Base-by-base conservation (phyloP, 2,888 invertebrate genomes). In the Diachrysia chrysitis region DNA sequence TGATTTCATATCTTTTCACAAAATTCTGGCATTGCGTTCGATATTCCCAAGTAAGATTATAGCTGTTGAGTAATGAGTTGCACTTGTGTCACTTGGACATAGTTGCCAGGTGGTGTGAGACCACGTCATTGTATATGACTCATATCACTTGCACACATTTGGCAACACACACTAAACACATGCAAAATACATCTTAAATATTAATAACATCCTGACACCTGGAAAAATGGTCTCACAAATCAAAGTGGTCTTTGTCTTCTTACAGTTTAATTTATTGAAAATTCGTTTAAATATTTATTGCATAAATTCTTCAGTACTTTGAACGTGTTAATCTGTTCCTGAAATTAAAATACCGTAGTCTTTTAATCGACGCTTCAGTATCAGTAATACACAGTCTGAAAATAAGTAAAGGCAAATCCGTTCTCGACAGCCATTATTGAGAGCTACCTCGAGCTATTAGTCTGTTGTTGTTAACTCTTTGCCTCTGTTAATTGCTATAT, bases 401-500 rank as follows among this genome's bases (percentile, higher is more conserved):
- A 80, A 75, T 64, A 80, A 68, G 74, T 71, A 66, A 76, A 72
- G 48, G 58, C 70, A 76, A 71, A 79, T 76, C 71, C 70, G 69
- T 71, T 73, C 68, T 63, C 61, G 60, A 66, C 71, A 69, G 69
- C 69, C 69, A 73, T 81, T 83, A 83, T 80, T 79, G 73, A 81
- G 79, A 80, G 76, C 63, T 71, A 76, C 71, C 79, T 73, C 68
- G 66, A 73, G 76, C 82, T 81, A 84, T 85, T 84, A 84, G 74
- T 81, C 77, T 73, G 83, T 85, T 86, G 83, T 86, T 84, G 83
- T 86, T 87, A 88, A 87, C 88, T 90, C 88, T 87, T 91, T 88
- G 85, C 85, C 81, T 85, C 89, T 70, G 58, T 75, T 93, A 94
- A 94, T 93, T 93, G 91, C 90, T 90, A 87, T 93, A 90, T 91